phyloP scores from a whole-genome alignment of 35 echinoderm and acorn worm species.

The Lytechinus pictus region DNA sequence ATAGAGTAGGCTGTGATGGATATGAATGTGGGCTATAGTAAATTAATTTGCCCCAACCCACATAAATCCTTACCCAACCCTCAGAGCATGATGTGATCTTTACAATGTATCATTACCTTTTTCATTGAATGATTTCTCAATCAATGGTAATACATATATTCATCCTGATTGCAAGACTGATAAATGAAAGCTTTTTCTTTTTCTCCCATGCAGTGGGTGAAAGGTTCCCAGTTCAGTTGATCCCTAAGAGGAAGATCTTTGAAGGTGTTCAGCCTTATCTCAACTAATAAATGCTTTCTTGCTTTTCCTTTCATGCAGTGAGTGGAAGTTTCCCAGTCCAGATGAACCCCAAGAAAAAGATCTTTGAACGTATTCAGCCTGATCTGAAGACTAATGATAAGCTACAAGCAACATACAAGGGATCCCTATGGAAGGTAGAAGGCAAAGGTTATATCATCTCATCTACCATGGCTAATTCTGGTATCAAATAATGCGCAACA shows the following conservation, averaged over 20 bases:
- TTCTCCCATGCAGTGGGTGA: no score
- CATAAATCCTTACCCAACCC: background rate
- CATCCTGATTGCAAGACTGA: no score
- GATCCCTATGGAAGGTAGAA: slow-evolving; percentile 72
- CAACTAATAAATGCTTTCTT: no score
- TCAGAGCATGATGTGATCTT: no score
- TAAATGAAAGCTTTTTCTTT: no score
- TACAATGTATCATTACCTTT: background rate
- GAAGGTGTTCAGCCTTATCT: no score
- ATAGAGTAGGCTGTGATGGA: slow-evolving; percentile 78
- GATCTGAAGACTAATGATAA: slow-evolving; percentile 71
- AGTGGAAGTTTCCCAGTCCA: slow-evolving; percentile 83
- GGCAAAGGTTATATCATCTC: slow-evolving; percentile 82
- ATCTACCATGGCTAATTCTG: slow-evolving; percentile 61
- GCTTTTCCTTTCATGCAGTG: slow-evolving; percentile 67
- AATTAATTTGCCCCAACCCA: no score
- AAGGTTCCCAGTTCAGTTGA: no score
- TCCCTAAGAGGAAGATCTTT: no score
- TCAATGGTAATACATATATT: no score
- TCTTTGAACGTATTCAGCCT: slow-evolving; percentile 87
- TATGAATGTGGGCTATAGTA: slow-evolving; percentile 71
- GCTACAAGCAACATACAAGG: slow-evolving; percentile 89
- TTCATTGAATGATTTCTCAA: background rate
- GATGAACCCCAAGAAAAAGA: slow-evolving; percentile 99
- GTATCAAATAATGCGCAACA: slow-evolving; percentile 10